Percentiles rank a stretch among this genome's conserved stretches.
These are phyloP conservation scores for Gadopsis marmoratus DNA, from an alignment of 2,797 vertebrate genomes.

Conservation along the genomic window DNA sequence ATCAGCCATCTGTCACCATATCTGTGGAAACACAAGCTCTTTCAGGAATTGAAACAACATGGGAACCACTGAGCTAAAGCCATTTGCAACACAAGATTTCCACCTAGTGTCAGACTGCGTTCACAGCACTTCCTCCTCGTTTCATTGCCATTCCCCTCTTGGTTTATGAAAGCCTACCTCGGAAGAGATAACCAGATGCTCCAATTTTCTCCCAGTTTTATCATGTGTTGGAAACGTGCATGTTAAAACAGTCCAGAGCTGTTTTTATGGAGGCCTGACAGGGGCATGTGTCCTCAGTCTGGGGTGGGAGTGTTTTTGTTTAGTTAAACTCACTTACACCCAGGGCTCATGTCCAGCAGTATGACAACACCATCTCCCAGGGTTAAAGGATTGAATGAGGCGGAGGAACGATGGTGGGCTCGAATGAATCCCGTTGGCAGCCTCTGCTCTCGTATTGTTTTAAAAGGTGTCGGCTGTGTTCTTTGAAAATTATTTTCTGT, in stretches of 20 bases:
- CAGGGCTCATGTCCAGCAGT: conserved; percentile 76
- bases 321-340: conserved; percentile 79
- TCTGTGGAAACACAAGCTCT: conserved; percentile 8
- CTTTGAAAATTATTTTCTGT: conserved; percentile 75
- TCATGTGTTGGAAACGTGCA: conserved; percentile 48
- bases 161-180: conserved; percentile 46
- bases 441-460: conserved; percentile 67
- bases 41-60: conserved; percentile 4
- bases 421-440: conserved; percentile 71
- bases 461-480: conserved; percentile 79
- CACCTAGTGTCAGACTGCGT: conserved; percentile 71
- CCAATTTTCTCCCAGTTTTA: conserved; percentile 43
- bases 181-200: conserved; percentile 58
- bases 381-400: conserved; percentile 71
- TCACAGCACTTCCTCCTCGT: conserved; percentile 29
- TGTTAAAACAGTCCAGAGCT: conserved; percentile 57
- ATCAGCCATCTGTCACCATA: conserved; percentile 21
- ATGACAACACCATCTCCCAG: conserved; percentile 80
- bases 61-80: neutral
- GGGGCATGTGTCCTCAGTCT: conserved; percentile 55
- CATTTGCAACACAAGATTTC: conserved; percentile 66
- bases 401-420: conserved; percentile 65
- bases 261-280: conserved; percentile 68
- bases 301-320: conserved; percentile 80
- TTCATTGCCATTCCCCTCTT: conserved; percentile 37